Evolutionary conservation across 2,113 vertebrate species (phyloP).

Genomic region (Perccottus glenii): DNA sequence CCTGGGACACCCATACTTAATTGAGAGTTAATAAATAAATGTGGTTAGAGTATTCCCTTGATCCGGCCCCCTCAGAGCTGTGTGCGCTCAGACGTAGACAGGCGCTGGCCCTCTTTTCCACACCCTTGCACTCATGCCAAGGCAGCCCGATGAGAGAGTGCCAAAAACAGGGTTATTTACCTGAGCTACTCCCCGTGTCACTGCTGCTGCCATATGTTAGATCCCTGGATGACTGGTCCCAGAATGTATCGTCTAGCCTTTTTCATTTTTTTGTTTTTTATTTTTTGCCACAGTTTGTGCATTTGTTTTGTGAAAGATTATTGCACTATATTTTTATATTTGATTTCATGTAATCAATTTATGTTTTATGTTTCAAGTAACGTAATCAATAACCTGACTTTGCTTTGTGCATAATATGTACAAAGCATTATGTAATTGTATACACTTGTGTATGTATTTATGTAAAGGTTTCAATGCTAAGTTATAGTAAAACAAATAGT

Average conservation of each 20-base stretch:
- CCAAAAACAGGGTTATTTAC: slow-evolving; percentile 87
- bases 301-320: slow-evolving; percentile 3
- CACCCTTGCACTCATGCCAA: slow-evolving; percentile 61
- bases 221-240: slow-evolving; percentile 76
- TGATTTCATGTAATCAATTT: background rate
- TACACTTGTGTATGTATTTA: too few relatives aligned
- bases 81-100: slow-evolving; percentile 19
- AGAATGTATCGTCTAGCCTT: slow-evolving; percentile 41
- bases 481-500: too few relatives aligned
- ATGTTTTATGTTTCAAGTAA: too few relatives aligned
- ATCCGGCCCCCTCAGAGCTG: slow-evolving; percentile 67
- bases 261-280: slow-evolving; percentile 10
- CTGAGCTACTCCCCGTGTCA: slow-evolving; percentile 73
- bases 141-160: slow-evolving; percentile 69
- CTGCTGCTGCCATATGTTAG: slow-evolving; percentile 84
- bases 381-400: too few relatives aligned
- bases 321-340: background rate
- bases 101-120: slow-evolving; percentile 56
- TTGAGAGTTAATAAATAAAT: slow-evolving; percentile 83
- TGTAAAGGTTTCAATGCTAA: too few relatives aligned
- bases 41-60: slow-evolving; percentile 77
- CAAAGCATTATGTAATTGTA: too few relatives aligned
- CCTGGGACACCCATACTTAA: slow-evolving; percentile 76
- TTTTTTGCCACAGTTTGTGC: slow-evolving; percentile 2
- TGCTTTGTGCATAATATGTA: too few relatives aligned